Conservation (phyloP, 2,113 vertebrate species). For the Calyptommatus sinebrachiatus region DNA sequence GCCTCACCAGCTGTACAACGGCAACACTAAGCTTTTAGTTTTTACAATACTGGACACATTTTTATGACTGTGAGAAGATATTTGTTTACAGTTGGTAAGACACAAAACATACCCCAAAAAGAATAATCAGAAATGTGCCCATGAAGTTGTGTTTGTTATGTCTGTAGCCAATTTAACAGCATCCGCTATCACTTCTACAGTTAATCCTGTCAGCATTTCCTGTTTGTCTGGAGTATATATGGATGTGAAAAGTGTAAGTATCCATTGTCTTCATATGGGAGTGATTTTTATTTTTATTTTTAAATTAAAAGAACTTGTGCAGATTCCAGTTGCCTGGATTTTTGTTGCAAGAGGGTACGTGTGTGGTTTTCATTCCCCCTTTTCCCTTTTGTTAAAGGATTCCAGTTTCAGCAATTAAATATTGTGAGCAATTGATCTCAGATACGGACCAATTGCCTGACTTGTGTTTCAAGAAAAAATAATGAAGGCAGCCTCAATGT, state of each 20-base stretch:
- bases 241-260: conserved; percentile 17
- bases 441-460: conserved; percentile 2
- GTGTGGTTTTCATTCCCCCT: no score
- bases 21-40: conserved; percentile 28
- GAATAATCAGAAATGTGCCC: conserved; percentile 23
- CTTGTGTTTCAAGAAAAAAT: conserved; percentile 38
- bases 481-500: conserved; percentile 41
- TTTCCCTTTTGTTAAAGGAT: not conserved
- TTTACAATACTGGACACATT: conserved; percentile 28
- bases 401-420: conserved; percentile 3
- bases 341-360: not conserved
- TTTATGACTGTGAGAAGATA: conserved; percentile 42
- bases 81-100: conserved; percentile 43
- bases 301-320: conserved; percentile 5
- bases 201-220: conserved; percentile 39
- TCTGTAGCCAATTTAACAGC: conserved; percentile 47
- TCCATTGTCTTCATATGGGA: not conserved
- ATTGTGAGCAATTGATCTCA: not conserved
- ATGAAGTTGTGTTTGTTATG: conserved; percentile 52
- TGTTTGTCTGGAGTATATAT: conserved; percentile 15
- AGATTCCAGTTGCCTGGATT: not conserved
- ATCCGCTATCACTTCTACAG: conserved; percentile 44
- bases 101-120: conserved; percentile 28
- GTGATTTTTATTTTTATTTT: not conserved
- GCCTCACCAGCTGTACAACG: conserved; percentile 47